Base-by-base conservation (phyloP, 2,888 invertebrate genomes). In the Plagodis dolabraria region DNA sequence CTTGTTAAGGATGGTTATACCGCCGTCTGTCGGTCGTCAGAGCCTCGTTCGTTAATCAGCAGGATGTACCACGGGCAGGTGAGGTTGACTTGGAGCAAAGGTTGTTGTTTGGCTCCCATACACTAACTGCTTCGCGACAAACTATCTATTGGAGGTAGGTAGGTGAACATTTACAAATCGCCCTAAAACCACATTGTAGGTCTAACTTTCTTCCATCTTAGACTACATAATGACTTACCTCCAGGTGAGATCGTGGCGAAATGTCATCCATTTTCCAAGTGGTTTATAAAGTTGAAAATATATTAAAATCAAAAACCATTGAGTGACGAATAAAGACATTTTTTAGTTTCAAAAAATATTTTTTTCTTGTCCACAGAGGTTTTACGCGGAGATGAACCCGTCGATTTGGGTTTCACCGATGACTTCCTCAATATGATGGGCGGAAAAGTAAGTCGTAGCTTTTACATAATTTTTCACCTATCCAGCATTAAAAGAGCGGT, bases 381-480 rank as follows among this genome's bases (percentile, higher is more conserved):
- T 22, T 45, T 73, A 38, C 67, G 62, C 47, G 76, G 71, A n/a
- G 73, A 73, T 44, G 79, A 73, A 60, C 6, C n/a, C 33, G 82
- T 74, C 51, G 68, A 68, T 6, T 2, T 42, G 12, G 80, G 75
- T 7, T 87, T 85, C 63, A 70, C 83, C 5, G 89, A 89, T 60
- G 81, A 86, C 52, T 90, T 89, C 60, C 77, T 88, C 8, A 79
- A 87, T 54, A 86, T 87, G 88, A 89, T 90, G 85, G 83, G 77
- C 34, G 84, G 74, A 61, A 12, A 35, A 40, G 90, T 89, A 77
- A 87, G 89, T 85, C 69, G 52, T 0, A 5, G 33, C 12, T 22
- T 7, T 33, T 47, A 4, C 10, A 22, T 38, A 38, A 8, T 38
- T 8, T 33, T 9, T 52, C n/a, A 43, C 7, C 11, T 11, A 11